These are phyloP conservation scores for Zygaena filipendulae DNA, from an alignment of 2,888 invertebrate species.

Conservation along the genomic window DNA sequence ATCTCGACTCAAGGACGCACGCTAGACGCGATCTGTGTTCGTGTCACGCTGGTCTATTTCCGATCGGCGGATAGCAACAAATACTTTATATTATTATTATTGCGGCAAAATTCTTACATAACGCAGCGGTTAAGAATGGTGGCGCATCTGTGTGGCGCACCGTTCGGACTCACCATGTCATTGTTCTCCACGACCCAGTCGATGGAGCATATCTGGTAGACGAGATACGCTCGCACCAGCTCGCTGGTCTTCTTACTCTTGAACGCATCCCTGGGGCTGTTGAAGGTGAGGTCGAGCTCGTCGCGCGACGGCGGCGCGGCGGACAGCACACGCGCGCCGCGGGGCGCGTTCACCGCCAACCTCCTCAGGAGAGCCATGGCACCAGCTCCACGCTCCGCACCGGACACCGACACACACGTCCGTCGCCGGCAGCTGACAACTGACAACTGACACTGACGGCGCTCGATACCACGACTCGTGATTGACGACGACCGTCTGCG, in stretches of 20 bases:
- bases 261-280: conserved; percentile 90
- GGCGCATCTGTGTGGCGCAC: too few relatives aligned
- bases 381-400: too few relatives aligned
- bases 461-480: conserved; percentile 38
- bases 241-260: conserved; percentile 96
- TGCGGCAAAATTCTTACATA: too few relatives aligned
- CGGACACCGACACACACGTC: conserved; percentile 45
- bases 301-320: conserved; percentile 54
- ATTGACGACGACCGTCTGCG: conserved; percentile 37
- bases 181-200: conserved; percentile 92
- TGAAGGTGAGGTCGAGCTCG: conserved; percentile 86
- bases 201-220: conserved; percentile 91
- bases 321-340: conserved; percentile 39
- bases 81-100: too few relatives aligned
- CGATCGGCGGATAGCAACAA: too few relatives aligned
- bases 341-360: conserved; percentile 43
- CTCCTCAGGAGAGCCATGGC: conserved; percentile 58
- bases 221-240: conserved; percentile 88
- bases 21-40: too few relatives aligned
- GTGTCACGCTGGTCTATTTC: too few relatives aligned
- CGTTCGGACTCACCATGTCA: conserved; percentile 85
- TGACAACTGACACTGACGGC: conserved; percentile 43
- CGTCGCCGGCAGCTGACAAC: conserved; percentile 37
- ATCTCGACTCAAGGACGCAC: too few relatives aligned
- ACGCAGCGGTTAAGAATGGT: too few relatives aligned